Evolutionary conservation across 1,140 invertebrate genomes (phyloP), one percentile per base, ranked within the genome.

Genomic region (Drosophila erecta): DNA sequence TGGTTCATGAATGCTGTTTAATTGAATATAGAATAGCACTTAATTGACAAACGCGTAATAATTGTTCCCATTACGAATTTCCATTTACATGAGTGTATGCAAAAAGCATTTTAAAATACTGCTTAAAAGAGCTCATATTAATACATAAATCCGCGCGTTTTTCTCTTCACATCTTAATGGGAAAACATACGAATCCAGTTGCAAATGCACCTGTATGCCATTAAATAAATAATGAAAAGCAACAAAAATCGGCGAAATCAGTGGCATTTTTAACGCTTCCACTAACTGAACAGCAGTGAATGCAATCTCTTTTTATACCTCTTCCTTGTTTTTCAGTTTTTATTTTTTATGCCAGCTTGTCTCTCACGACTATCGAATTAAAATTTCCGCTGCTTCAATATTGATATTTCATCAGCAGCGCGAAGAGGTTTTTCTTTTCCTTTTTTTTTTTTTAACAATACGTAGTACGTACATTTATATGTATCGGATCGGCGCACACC

Each of bases 341-440:
- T 24, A 4, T 58, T 30, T 14, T 51, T 50, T 35, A 20, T n/a
- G 20, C 40, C 37, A 30, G 56, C 35, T 35, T 60, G 57, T 50
- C 58, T 74, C 80, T 71, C 64, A 59, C 66, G 72, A 81, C 61
- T 84, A 84, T 80, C 60, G 61, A 85, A 86, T 86, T 85, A 86
- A 86, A 85, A 74, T 67, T 64, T 72, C 46, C 67, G 43, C 58
- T 46, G 72, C 72, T 51, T 58, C 81, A 76, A 85, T 85, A 80
- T 84, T 85, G 65, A 86, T 84, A 86, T 80, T 76, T 70, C 66
- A 83, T 79, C 64, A 75, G 78, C 50, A 22, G 51, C 59, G 33
- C 40, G 51, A 59, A 65, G 47, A 70, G 77, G 65, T 70, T 74
- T 60, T 70, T 65, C 77, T 41, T 7, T 30, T 17, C 17, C 60